A percentile compares a stretch with the other conserved stretches of the same genome.
These are phyloP conservation scores for Brachionus rubens DNA, from an alignment of 1,140 invertebrate genomes.

Conservation along the genomic window DNA sequence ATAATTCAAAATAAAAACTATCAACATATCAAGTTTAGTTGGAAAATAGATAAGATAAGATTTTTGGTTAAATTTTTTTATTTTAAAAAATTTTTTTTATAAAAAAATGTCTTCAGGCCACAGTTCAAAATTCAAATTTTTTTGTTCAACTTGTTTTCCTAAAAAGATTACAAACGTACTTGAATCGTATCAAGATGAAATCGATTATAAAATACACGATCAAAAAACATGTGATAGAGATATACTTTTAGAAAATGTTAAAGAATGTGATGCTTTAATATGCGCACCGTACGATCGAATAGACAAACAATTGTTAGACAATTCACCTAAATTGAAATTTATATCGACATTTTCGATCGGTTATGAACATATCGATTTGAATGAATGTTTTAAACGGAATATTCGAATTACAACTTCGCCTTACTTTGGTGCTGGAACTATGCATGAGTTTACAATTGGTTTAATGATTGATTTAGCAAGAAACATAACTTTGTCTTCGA, in stretches of 20 bases:
- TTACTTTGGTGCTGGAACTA: neutral
- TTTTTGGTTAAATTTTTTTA: no score
- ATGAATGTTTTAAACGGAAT: slow-evolving; percentile 57
- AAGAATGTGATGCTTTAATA: neutral
- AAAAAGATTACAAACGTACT: no score
- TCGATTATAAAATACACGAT: neutral
- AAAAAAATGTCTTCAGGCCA: no score
- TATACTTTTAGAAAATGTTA: neutral
- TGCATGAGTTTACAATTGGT: slow-evolving; percentile 77
- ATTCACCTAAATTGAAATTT: slow-evolving; percentile 62
- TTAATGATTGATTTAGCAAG: slow-evolving; percentile 75
- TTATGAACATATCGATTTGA: slow-evolving; percentile 63
- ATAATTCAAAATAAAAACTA: no score
- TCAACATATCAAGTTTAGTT: no score
- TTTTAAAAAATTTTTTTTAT: no score
- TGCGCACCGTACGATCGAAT: neutral
- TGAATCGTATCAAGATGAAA: neutral
- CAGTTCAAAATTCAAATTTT: no score
- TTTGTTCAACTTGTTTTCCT: no score
- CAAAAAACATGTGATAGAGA: neutral
- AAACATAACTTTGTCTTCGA: slow-evolving; percentile 70
- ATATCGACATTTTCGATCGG: slow-evolving; percentile 87
- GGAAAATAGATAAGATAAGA: no score
- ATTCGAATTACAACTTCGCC: slow-evolving; percentile 76
- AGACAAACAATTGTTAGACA: neutral